These are phyloP conservation scores for Peromyscus nudipes DNA, from an alignment of 2,797 vertebrate genomes.

Conservation along the genomic window DNA sequence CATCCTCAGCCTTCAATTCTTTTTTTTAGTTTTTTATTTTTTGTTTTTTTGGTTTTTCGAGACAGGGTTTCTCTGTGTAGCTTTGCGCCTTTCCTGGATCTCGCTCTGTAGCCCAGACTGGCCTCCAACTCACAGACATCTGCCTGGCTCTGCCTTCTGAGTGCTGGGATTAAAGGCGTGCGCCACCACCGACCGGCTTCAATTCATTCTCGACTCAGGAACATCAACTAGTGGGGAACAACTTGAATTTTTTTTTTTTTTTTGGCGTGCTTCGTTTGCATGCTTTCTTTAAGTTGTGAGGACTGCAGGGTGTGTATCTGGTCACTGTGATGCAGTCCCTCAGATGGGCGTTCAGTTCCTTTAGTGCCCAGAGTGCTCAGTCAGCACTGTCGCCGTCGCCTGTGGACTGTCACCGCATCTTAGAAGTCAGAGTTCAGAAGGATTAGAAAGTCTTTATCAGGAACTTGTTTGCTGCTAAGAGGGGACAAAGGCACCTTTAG, in stretches of 20 bases:
- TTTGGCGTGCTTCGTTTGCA: background rate
- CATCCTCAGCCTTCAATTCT: background rate
- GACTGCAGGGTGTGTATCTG: background rate
- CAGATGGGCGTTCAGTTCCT: background rate
- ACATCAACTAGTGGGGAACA: background rate
- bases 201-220: background rate
- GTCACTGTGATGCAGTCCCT: background rate
- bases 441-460: constrained; percentile 1
- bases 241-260: background rate
- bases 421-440: constrained; percentile 29
- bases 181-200: too few relatives aligned
- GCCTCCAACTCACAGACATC: too few relatives aligned
- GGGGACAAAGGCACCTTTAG: background rate
- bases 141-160: too few relatives aligned
- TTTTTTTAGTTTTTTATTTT: too few relatives aligned
- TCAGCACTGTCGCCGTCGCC: background rate
- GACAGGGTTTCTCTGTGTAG: too few relatives aligned
- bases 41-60: too few relatives aligned
- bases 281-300: constrained; percentile 33
- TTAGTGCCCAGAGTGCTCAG: constrained; percentile 4
- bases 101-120: too few relatives aligned
- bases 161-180: too few relatives aligned
- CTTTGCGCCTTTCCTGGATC: too few relatives aligned
- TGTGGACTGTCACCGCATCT: background rate
- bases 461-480: background rate